A percentile compares a stretch with the other conserved stretches of the same genome.
phyloP scores from a whole-genome alignment of 2,113 vertebrate species.

The Irena cyanogastra region DNA sequence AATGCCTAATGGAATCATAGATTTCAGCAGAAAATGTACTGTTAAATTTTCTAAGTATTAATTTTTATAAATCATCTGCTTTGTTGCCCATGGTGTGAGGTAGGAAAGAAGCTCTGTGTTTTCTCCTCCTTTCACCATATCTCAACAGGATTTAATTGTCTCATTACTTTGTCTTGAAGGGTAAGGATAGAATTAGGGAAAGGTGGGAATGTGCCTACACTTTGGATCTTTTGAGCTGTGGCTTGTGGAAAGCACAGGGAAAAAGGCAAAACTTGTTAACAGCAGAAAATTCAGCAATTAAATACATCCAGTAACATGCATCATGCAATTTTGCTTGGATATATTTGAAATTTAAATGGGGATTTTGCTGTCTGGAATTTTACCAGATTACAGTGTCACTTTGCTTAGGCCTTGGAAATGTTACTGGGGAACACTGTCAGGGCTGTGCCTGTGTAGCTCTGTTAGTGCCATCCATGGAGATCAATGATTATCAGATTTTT shows the following conservation, averaged over 20 bases:
- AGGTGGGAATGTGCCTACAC: background rate
- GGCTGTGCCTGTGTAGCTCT: background rate
- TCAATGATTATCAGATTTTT: background rate
- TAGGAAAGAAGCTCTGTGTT: background rate
- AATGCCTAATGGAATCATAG: background rate
- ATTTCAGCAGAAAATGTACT: background rate
- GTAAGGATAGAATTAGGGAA: background rate
- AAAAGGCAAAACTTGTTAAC: background rate
- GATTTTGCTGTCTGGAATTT: background rate
- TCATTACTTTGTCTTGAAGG: background rate
- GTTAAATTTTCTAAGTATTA: background rate
- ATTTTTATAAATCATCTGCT: background rate
- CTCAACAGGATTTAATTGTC: background rate
- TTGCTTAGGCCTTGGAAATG: background rate
- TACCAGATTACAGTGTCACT: background rate
- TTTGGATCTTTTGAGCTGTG: background rate
- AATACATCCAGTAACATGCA: background rate
- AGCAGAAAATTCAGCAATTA: background rate
- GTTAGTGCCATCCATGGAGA: background rate
- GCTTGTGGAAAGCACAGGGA: background rate
- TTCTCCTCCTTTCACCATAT: background rate
- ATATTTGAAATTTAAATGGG: background rate
- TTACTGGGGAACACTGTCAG: background rate
- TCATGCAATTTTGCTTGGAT: background rate
- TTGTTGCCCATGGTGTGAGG: rapidly evolving